Percentiles rank a stretch among this genome's conserved stretches.
These are phyloP conservation scores for Drosophila eugracilis DNA, from an alignment of 1,140 invertebrate genomes.

Conservation along the genomic window DNA sequence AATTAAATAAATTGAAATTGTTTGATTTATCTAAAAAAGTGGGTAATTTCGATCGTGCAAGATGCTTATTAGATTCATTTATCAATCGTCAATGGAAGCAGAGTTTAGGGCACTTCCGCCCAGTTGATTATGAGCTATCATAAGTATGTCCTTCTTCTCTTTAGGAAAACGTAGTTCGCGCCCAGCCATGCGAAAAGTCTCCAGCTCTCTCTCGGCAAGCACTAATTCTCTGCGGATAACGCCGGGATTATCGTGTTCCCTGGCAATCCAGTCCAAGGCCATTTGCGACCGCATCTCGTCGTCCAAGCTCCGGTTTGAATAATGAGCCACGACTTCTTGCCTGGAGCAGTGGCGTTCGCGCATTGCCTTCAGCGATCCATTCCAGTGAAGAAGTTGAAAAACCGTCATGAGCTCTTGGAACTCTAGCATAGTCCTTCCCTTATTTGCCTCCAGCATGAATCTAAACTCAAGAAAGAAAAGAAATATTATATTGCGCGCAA, in stretches of 20 bases:
- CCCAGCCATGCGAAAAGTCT: slow-evolving; percentile 94
- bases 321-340: slow-evolving; percentile 97
- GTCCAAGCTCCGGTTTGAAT: slow-evolving; percentile 94
- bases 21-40: slow-evolving; percentile 37
- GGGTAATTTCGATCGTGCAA: slow-evolving; percentile 19
- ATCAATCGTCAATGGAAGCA: slow-evolving; percentile 77
- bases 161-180: slow-evolving; percentile 96
- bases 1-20: slow-evolving; percentile 62
- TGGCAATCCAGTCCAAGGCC: slow-evolving; percentile 97
- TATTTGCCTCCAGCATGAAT: slow-evolving; percentile 97
- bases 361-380: slow-evolving; percentile 96
- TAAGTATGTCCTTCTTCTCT: slow-evolving; percentile 97
- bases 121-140: slow-evolving; percentile 93
- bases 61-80: slow-evolving; percentile 1
- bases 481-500: too few species aligned
- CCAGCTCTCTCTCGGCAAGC: slow-evolving; percentile 94
- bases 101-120: slow-evolving; percentile 86
- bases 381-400: slow-evolving; percentile 98
- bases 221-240: slow-evolving; percentile 92
- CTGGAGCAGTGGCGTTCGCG: slow-evolving; percentile 97
- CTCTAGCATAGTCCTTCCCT: slow-evolving; percentile 96
- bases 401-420: slow-evolving; percentile 99
- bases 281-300: slow-evolving; percentile 98
- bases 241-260: slow-evolving; percentile 92
- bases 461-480: slow-evolving; percentile 78